These are phyloP conservation scores for Drosophila meridiana DNA, from an alignment of 2,888 invertebrate species.

Conservation along the genomic window DNA sequence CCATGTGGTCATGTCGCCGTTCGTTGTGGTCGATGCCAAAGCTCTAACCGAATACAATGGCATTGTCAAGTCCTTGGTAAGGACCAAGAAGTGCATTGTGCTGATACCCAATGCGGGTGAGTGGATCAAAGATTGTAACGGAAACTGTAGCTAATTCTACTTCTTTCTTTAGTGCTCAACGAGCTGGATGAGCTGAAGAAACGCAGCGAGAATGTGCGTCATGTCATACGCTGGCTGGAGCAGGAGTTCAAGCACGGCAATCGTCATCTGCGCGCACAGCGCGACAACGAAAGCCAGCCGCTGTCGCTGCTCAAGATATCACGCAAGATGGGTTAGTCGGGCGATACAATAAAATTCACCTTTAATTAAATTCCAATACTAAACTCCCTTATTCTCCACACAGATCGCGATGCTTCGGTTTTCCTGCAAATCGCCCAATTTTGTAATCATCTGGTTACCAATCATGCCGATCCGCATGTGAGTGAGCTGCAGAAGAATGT, in stretches of 20 bases:
- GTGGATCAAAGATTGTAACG: slow-evolving; percentile 66
- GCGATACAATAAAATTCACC: not conserved
- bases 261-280: slow-evolving; percentile 94
- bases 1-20: slow-evolving; percentile 89
- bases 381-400: not conserved
- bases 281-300: slow-evolving; percentile 91
- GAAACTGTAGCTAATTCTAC: not conserved
- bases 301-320: slow-evolving; percentile 91
- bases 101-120: slow-evolving; percentile 95
- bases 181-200: slow-evolving; percentile 95
- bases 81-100: slow-evolving; percentile 93
- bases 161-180: slow-evolving; percentile 90
- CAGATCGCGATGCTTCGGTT: slow-evolving; percentile 84
- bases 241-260: slow-evolving; percentile 94
- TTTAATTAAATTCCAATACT: not conserved
- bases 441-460: slow-evolving; percentile 84
- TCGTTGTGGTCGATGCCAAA: slow-evolving; percentile 94
- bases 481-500: slow-evolving; percentile 86
- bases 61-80: slow-evolving; percentile 92
- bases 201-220: slow-evolving; percentile 92
- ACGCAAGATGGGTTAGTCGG: slow-evolving; percentile 89
- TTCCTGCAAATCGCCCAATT: slow-evolving; percentile 85
- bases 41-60: slow-evolving; percentile 91
- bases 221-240: slow-evolving; percentile 97
- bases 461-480: slow-evolving; percentile 86